Evolutionary conservation across 2,797 vertebrate species (phyloP), one percentile per base, ranked within the genome.

Genomic region (Tapirus indicus): DNA sequence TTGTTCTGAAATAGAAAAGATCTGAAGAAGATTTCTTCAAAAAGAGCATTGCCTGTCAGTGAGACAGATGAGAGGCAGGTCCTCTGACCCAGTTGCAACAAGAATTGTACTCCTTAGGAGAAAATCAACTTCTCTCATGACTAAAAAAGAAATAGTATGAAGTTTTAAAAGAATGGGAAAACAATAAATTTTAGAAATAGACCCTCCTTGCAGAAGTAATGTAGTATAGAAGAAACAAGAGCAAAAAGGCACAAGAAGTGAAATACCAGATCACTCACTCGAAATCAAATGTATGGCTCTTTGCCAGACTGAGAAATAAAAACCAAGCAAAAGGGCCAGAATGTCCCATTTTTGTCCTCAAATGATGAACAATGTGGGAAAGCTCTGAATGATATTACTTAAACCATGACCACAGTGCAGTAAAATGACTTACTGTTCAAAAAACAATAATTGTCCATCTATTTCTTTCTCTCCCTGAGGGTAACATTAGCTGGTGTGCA

Each of bases 131-230:
- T 91, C 71, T 91, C 29, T 75, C 44, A 54, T 44, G 44, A 90
- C 27, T 92, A n/a, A 89, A 96, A 97, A 35, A 21, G 35, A 95
- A 90, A 11, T 64, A 44, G 25, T 64, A 27, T 23, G 7, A 83
- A 69, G 14, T 83, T 93, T 88, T 68, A 44, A 11, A 27, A 52
- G 60, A 95, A 83, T 68, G n/a, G 35, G 29, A 69, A 90, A 87
- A 47, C 14, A 80, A 29, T 92, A 77, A 69, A 95, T 74, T 93
- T 79, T n/a, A 89, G 41, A 97, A 91, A 60, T 49, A 86, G 32
- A 27, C 23, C 1, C 20, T 71, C 38, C 38, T 96, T 54, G 29
- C 41, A 83, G 54, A 92, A 58, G 85, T 83, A 58, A 91, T 27
- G 38, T 35, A 56, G 35, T 21, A 23, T 41, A 69, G 69, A 44